Conservation (phyloP, 92 coral and sea anemone species). For the Palythoa grandiflora region DNA sequence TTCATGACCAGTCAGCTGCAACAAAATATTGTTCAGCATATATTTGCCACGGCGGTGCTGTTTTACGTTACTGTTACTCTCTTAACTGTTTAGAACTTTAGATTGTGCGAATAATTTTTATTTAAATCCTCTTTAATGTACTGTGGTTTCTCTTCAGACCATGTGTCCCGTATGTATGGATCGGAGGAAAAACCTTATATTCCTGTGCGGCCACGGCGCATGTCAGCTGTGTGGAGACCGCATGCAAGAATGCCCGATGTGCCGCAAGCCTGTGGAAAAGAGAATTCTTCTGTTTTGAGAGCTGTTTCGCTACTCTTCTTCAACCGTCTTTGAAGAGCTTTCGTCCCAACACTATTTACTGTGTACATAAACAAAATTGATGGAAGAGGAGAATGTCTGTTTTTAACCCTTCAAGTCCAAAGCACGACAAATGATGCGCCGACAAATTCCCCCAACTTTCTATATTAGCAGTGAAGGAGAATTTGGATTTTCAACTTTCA, state of each 20-base stretch:
- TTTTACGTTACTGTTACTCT: background rate
- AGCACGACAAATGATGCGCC: no score
- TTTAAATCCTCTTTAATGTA: background rate
- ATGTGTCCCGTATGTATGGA: conserved; percentile 99
- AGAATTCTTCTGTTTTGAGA: conserved; percentile 84
- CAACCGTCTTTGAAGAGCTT: background rate
- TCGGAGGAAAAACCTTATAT: conserved; percentile 94
- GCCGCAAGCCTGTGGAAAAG: conserved; percentile 95
- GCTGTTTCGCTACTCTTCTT: background rate
- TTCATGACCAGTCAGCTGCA: no score
- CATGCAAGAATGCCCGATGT: conserved; percentile 99
- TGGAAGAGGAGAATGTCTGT: background rate
- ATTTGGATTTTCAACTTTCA: no score
- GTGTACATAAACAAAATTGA: background rate
- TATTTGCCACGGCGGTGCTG: no score
- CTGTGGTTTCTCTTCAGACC: conserved; percentile 65
- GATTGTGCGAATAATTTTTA: background rate
- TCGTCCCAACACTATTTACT: background rate
- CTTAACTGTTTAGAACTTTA: background rate
- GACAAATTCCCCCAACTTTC: no score
- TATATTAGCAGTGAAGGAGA: no score
- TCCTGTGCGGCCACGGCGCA: conserved; percentile 97
- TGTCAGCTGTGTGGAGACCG: conserved; percentile 98
- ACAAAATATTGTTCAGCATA: no score
- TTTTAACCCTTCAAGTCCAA: no score